A percentile compares a stretch with the other conserved stretches of the same genome.
These are phyloP conservation scores for Pelodytes ibericus DNA, from an alignment of 2,797 vertebrate genomes.

Conservation along the genomic window DNA sequence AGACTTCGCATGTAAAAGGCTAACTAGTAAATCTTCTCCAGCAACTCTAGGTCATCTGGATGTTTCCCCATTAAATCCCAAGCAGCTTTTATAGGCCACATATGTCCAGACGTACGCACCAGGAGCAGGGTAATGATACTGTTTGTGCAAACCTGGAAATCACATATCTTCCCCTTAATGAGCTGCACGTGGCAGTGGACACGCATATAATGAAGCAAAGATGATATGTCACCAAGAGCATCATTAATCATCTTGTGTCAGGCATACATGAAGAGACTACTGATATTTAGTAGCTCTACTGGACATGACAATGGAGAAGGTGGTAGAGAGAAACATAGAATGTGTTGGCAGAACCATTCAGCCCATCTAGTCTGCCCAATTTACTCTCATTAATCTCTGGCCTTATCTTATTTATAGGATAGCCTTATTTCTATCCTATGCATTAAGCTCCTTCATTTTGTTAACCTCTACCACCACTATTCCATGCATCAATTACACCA, in stretches of 20 bases:
- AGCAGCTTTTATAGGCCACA: not conserved
- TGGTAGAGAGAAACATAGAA: not conserved
- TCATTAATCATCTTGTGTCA: constrained; percentile 41
- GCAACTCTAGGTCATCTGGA: not conserved
- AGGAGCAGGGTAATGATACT: not conserved
- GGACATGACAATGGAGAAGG: constrained; percentile 12
- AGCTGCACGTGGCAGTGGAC: not conserved
- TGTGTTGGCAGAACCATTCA: too few relatives aligned
- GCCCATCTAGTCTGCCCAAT: too few relatives aligned
- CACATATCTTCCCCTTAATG: not conserved
- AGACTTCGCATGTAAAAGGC: not conserved
- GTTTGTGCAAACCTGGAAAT: not conserved
- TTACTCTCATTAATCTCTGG: too few relatives aligned
- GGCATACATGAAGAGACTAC: constrained; percentile 8
- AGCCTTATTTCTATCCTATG: too few relatives aligned
- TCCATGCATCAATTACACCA: too few relatives aligned
- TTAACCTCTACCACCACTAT: too few relatives aligned
- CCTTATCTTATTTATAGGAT: too few relatives aligned
- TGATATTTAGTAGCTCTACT: not conserved
- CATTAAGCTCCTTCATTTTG: too few relatives aligned
- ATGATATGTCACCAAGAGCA: constrained; percentile 19
- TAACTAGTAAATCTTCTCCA: not conserved
- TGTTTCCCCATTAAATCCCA: not conserved
- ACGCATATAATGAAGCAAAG: constrained; percentile 33
- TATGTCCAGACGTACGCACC: not conserved